Base-by-base conservation (phyloP, 1,140 invertebrate genomes). In the Tetramorium simillimum region DNA sequence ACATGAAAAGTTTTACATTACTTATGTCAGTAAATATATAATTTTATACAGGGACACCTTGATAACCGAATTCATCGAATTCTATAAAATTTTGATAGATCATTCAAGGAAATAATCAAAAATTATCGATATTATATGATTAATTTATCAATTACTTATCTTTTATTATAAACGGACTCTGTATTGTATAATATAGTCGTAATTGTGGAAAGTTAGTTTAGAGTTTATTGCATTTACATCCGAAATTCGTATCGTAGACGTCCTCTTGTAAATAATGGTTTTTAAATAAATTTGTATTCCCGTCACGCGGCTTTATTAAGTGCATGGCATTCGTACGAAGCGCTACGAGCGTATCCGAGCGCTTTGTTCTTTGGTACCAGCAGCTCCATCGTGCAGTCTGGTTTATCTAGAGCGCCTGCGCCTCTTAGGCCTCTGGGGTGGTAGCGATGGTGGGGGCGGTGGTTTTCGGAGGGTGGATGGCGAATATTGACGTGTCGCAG, bases 401-500 rank as follows among this genome's bases (percentile, higher is more conserved):
- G 53, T 43, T 67, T 70, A 40, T 70, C 69, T 43, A 84, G 80
- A 84, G 81, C 88, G 89, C 86, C 10, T 91, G 90, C 89, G 90
- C 73, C 9, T 1, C 40, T 60, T 16, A 43, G 56, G 28, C n/a
- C 80, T 70, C 58, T 21, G 51, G 84, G 24, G 40, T 58, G 24
- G 80, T 75, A 75, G 70, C 60, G 73, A 63, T 72, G 84, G 72
- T 77, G 73, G 72, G 84, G 72, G 43, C 43, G 70, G 62, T 37
- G 67, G 78, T 88, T 88, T 87, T 82, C 62, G 90, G 80, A 80
- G 86, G 86, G 88, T 70, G 70, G 85, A 72, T 70, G 37, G 73
- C 85, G 91, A 91, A 92, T 92, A 92, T 92, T 89, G 91, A 92
- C 91, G 91, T 86, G 90, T 86, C 80, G 89, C 88, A 91, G 87